Evolutionary conservation across 2,113 vertebrate species (phyloP).

Genomic region (Channa maculata): DNA sequence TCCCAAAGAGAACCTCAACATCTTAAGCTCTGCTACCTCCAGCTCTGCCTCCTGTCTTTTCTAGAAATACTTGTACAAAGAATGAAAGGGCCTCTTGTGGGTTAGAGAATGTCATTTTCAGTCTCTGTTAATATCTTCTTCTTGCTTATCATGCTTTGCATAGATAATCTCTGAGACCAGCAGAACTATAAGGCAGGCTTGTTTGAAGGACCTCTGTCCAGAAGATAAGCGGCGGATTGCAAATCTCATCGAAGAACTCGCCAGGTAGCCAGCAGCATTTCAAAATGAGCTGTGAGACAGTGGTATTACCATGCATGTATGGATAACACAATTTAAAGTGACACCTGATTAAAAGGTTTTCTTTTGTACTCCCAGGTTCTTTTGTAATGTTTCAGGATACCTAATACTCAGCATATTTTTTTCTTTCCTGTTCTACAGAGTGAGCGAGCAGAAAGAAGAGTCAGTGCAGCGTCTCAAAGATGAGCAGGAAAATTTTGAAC

Average conservation of each 20-base stretch:
- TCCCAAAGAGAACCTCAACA: no score
- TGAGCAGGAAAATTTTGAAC: slow-evolving; percentile 93
- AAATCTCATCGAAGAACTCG: slow-evolving; percentile 96
- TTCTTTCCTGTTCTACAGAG: slow-evolving; percentile 77
- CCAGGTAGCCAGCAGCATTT: slow-evolving; percentile 84
- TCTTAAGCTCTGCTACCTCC: no score
- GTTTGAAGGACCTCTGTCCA: slow-evolving; percentile 95
- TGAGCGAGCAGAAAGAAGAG: slow-evolving; percentile 96
- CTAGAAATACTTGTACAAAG: no score
- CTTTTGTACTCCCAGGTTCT: not conserved
- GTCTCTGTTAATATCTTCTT: not conserved
- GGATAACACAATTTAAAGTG: not conserved
- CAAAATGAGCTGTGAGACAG: slow-evolving; percentile 1
- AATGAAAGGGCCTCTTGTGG: not conserved
- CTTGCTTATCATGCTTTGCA: slow-evolving; percentile 18
- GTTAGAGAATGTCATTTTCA: slow-evolving; percentile 28
- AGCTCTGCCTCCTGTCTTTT: no score
- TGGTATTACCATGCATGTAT: not conserved
- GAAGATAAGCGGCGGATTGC: slow-evolving; percentile 98
- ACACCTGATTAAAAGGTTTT: not conserved
- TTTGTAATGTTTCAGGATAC: not conserved
- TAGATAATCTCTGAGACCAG: slow-evolving; percentile 80
- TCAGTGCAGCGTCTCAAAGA: slow-evolving; percentile 90
- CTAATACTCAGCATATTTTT: not conserved
- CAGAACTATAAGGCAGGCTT: slow-evolving; percentile 83